Percentiles rank a stretch among this genome's conserved stretches.
Conservation (phyloP, 2,888 invertebrate species). For the Apomyelois bistriatella region DNA sequence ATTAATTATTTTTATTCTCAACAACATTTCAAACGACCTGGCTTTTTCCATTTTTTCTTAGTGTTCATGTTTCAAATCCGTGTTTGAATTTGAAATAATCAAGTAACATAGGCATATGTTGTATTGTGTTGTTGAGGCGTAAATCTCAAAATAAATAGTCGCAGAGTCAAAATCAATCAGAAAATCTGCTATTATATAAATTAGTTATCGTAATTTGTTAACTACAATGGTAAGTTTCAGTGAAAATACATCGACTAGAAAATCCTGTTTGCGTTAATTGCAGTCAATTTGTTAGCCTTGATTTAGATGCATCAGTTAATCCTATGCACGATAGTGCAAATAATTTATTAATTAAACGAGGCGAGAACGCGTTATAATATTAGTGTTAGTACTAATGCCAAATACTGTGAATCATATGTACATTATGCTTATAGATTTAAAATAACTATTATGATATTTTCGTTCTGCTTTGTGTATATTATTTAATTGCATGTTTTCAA, state of each 20-base stretch:
- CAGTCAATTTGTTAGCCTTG: conserved; percentile 8
- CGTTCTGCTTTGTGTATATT: too few species aligned
- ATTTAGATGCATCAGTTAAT: conserved; percentile 8
- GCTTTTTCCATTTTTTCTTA: too few species aligned
- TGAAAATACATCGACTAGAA: background rate
- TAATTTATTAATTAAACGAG: conserved; percentile 7
- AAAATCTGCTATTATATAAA: too few species aligned
- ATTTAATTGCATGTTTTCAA: too few species aligned
- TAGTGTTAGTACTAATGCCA: conserved; percentile 9
- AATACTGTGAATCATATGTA: background rate
- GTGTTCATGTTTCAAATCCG: too few species aligned
- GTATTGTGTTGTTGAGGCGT: too few species aligned
- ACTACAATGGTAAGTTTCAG: background rate
- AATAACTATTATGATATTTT: background rate
- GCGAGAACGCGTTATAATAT: conserved; percentile 1
- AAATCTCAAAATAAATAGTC: too few species aligned
- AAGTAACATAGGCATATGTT: too few species aligned
- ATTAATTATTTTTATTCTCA: too few species aligned
- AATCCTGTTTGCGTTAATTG: conserved; percentile 8
- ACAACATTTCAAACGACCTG: too few species aligned
- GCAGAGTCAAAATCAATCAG: too few species aligned
- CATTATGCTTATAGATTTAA: background rate
- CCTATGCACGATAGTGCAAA: background rate
- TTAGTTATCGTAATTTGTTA: background rate
- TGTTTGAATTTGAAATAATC: too few species aligned